Evolutionary conservation across 37 sponge, comb jelly and placozoan genomes (phyloP).

Genomic region (Lycopodina hypogea): DNA sequence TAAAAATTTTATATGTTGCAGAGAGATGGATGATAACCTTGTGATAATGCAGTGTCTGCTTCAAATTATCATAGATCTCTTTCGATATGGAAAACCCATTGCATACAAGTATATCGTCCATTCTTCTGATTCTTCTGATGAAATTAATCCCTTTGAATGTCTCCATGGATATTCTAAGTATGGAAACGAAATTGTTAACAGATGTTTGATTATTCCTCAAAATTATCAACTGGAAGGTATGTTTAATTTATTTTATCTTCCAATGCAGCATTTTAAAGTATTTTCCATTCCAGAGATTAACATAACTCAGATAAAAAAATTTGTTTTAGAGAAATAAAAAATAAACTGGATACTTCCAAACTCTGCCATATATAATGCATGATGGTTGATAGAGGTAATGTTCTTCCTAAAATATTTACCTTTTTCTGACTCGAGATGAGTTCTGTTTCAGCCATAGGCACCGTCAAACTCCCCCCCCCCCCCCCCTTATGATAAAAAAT

Average conservation of each 20-base stretch:
- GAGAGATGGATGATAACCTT: slow-evolving; percentile 23
- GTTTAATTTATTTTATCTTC: too few species aligned
- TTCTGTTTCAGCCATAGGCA: too few species aligned
- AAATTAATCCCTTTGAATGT: neutral
- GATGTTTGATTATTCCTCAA: slow-evolving; percentile 26
- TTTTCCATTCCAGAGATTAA: too few species aligned
- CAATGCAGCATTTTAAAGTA: too few species aligned
- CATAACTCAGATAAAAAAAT: too few species aligned
- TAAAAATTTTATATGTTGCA: too few species aligned
- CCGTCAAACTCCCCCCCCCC: too few species aligned
- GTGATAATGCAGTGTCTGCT: slow-evolving; percentile 9
- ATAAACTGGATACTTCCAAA: neutral
- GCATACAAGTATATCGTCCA: slow-evolving; percentile 44
- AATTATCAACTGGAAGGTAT: neutral
- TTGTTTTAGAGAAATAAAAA: too few species aligned
- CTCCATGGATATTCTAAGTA: slow-evolving; percentile 11
- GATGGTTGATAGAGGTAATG: neutral
- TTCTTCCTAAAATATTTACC: too few species aligned
- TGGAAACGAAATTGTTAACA: neutral
- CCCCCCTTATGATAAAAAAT: too few species aligned
- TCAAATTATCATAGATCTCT: neutral
- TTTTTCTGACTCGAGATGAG: too few species aligned
- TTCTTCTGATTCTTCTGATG: slow-evolving; percentile 31
- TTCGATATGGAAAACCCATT: slow-evolving; percentile 9
- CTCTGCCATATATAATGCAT: neutral